Percentiles rank a stretch among this genome's conserved stretches.
phyloP scores from a whole-genome alignment of 2,113 vertebrate species.

The Rhynchomys soricoides region DNA sequence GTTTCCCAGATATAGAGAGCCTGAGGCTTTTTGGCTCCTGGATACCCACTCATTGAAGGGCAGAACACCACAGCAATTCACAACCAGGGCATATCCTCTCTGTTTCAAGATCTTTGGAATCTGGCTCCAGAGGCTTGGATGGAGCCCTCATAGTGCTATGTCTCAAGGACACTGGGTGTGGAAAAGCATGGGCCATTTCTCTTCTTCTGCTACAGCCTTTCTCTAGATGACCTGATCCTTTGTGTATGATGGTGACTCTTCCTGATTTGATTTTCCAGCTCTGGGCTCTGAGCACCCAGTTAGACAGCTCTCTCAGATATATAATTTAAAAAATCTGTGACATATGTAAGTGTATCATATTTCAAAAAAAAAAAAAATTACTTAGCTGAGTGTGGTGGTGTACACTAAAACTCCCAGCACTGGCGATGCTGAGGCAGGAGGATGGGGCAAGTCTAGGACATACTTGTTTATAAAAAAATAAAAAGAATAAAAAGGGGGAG shows the following conservation, averaged over 20 bases:
- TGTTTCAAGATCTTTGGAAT: background rate
- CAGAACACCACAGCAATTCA: background rate
- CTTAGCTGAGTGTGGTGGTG: background rate
- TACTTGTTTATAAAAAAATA: background rate
- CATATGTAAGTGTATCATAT: background rate
- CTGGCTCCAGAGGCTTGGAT: background rate
- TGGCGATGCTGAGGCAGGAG: background rate
- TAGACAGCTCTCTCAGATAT: background rate
- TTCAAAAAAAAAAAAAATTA: constrained; percentile 34
- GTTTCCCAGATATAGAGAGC: background rate
- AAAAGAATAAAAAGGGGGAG: background rate
- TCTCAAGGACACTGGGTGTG: too few relatives aligned
- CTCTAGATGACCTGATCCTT: background rate
- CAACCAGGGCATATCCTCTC: background rate
- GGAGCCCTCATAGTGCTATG: too few relatives aligned
- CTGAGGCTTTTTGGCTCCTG: background rate
- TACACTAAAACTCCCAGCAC: background rate
- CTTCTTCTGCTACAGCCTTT: background rate
- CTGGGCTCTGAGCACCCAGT: background rate
- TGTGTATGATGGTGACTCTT: background rate
- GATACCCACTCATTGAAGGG: background rate
- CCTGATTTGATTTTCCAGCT: background rate
- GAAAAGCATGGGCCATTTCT: background rate
- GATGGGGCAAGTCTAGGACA: background rate
- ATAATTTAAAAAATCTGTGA: background rate